Conservation (phyloP, 2,113 vertebrate species). For the Poeciliopsis occidentalis region DNA sequence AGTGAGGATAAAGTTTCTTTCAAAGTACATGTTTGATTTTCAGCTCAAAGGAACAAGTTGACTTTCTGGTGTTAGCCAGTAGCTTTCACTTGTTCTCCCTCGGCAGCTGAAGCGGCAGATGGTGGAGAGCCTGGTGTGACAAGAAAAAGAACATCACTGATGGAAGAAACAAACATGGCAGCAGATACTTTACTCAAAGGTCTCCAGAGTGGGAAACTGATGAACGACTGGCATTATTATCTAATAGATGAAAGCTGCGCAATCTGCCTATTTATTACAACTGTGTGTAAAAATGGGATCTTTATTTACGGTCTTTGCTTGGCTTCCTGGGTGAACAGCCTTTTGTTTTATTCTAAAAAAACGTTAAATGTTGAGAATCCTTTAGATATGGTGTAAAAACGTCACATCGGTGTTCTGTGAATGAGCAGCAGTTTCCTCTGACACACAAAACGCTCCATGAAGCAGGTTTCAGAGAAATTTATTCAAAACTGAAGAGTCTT, state of each 20-base stretch:
- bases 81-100: neutral
- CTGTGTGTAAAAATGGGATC: neutral
- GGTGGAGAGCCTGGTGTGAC: constrained; percentile 5
- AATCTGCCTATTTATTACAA: neutral
- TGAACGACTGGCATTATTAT: neutral
- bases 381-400: neutral
- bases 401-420: neutral
- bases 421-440: neutral
- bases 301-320: neutral
- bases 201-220: neutral
- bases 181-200: neutral
- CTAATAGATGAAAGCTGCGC: neutral
- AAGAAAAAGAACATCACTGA: constrained; percentile 8
- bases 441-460: no score
- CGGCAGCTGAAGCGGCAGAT: constrained; percentile 1
- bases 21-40: neutral
- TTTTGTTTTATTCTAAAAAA: neutral
- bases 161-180: constrained; percentile 4
- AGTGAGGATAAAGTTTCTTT: neutral
- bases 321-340: neutral
- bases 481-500: neutral
- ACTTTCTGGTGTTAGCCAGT: neutral
- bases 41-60: neutral
- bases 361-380: neutral
- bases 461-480: neutral